phyloP scores from a whole-genome alignment of 2,113 vertebrate genomes.

The Tetraodon nigroviridis region DNA sequence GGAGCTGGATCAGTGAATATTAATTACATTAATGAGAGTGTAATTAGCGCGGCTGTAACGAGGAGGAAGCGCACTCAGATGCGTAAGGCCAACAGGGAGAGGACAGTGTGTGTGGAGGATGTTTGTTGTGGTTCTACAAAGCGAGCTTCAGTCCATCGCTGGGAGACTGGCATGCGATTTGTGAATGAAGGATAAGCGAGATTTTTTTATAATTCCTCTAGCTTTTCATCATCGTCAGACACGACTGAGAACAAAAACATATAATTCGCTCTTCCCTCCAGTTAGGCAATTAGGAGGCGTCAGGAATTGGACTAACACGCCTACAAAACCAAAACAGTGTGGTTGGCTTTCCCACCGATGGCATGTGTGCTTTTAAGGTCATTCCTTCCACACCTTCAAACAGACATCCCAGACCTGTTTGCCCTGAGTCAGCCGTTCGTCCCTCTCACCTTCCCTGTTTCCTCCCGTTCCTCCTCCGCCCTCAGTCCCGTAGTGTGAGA shows the following conservation, averaged over 20 bases:
- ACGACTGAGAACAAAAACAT: conserved; percentile 9
- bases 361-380: conserved; percentile 24
- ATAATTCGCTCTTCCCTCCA: conserved; percentile 10
- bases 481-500: conserved; percentile 60
- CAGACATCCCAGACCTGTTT: conserved; percentile 15
- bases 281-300: conserved; percentile 24
- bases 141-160: conserved; percentile 24
- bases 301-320: conserved; percentile 19
- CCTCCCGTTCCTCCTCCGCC: conserved; percentile 43
- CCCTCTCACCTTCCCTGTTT: conserved; percentile 31
- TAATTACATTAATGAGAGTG: conserved; percentile 74
- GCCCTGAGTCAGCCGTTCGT: conserved; percentile 50
- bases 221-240: conserved; percentile 8
- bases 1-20: conserved; percentile 74
- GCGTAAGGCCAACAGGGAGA: conserved; percentile 51
- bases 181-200: conserved; percentile 24
- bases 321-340: conserved; percentile 26
- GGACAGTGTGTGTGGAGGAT: conserved; percentile 36
- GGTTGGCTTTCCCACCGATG: conserved; percentile 7
- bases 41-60: conserved; percentile 72
- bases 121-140: conserved; percentile 54
- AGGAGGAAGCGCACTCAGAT: conserved; percentile 33
- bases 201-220: background rate
- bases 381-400: too few species aligned
- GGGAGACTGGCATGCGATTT: conserved; percentile 37